A percentile compares a stretch with the other conserved stretches of the same genome.
These are phyloP conservation scores for Drosophila testacea DNA, from an alignment of 2,888 invertebrate species.

Conservation along the genomic window DNA sequence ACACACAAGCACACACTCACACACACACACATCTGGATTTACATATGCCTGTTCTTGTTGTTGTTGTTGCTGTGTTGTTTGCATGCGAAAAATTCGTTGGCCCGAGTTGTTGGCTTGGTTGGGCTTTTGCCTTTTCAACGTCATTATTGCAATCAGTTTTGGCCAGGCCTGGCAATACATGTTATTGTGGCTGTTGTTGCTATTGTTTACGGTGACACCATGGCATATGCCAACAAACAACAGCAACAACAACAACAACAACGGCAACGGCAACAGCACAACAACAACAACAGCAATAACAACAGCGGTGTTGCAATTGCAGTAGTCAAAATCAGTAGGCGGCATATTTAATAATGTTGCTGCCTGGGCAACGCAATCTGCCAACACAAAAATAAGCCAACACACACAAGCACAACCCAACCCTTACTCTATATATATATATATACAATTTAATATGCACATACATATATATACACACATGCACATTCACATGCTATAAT, in stretches of 20 bases:
- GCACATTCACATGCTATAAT: neutral
- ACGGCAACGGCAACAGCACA: conserved; percentile 7
- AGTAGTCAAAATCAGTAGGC: conserved; percentile 16
- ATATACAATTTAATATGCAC: conserved; percentile 2
- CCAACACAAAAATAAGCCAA: conserved; percentile 38
- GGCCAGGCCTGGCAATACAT: conserved; percentile 19
- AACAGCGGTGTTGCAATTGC: conserved; percentile 16
- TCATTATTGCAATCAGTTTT: conserved; percentile 44
- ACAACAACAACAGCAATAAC: neutral
- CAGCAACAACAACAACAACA: conserved; percentile 4
- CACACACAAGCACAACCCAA: conserved; percentile 9
- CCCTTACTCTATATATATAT: too few species aligned
- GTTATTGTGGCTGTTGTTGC: conserved; percentile 25
- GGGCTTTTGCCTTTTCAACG: conserved; percentile 40
- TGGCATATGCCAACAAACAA: conserved; percentile 44
- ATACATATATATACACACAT: neutral
- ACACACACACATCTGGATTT: neutral
- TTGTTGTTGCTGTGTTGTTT: conserved; percentile 23
- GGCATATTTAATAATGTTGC: conserved; percentile 60
- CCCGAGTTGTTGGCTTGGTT: conserved; percentile 34
- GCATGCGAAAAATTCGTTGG: conserved; percentile 46
- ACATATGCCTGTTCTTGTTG: conserved; percentile 8
- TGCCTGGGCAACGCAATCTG: conserved; percentile 56
- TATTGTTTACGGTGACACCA: conserved; percentile 49
- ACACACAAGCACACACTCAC: neutral